Base-by-base conservation (phyloP, 2,888 invertebrate genomes). In the Chironomus riparius region DNA sequence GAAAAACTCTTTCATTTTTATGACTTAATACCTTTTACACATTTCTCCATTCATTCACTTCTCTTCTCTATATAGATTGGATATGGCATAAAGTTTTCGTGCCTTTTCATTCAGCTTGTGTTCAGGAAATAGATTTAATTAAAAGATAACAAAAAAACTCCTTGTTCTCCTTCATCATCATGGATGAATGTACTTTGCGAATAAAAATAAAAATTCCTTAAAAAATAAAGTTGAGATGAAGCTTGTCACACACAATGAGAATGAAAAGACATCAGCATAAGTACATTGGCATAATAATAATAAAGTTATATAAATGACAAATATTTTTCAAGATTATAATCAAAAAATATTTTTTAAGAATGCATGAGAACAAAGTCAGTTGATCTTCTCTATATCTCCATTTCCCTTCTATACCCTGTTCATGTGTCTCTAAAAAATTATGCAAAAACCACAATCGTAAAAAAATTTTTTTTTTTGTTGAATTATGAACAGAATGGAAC, bases 61-160 rank as follows among this genome's bases (percentile, higher is more conserved):
- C 21, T 62, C 21, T 10, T 10, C 38, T 38, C 38, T 38, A 38
- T 15, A 21, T 21, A 22, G 21, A 62, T 62, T 12, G 62, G 22
- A 62, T 62, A 22, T 21, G 62, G 21, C 62, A 68, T 68, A 68
- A 68, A 68, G 68, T 68, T 56, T 56, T 56, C 18, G n/a, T 56
- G 56, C 56, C 56, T 56, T 56, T 56, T 15, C 56, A 18, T 56
- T 56, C 56, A 15, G 50, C 50, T 56, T 65, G 18, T 24, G 18
- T 18, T 70, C n/a, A 56, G 71, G 71, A 71, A 56, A 24, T 22
- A 71, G 71, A 71, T 71, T 71, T 71, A 71, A 71, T 71, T 71
- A 71, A 71, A 71, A 71, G 71, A 71, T 71, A 71, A 71, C 56
- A 21, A 21, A n/a, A n/a, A n/a, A 24, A 21, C 12, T 56, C 56